Evolutionary conservation across 2,797 vertebrate species (phyloP), one percentile per base, ranked within the genome.

Genomic region (Tolypeutes matacus): DNA sequence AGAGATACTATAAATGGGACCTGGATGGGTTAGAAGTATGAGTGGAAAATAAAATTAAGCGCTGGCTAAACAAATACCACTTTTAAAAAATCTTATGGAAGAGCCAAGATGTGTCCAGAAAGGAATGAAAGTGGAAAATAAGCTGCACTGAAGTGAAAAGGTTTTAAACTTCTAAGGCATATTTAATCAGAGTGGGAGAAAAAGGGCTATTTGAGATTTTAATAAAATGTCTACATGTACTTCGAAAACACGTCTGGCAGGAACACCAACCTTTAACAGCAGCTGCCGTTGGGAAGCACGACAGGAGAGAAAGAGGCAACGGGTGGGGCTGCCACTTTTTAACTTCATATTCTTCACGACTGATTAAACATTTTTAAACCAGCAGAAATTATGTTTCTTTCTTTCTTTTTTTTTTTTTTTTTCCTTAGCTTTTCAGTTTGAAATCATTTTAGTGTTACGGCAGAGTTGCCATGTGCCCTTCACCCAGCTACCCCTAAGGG

Each of bases 1-100:
- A 95, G 0, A 97, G 96, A 97, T 98, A 98, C 97, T 97, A 97
- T 95, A 97, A 98, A 97, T 70, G 81, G 96, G 96, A 82, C 97
- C 89, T 73, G 77, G 97, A 96, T 83, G 97, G 96, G 89, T 78
- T 95, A 96, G 97, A 97, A 97, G 96, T 60, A 49, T 51, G 95
- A 97, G 90, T 76, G 97, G 95, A 96, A 97, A 98, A 97, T 96
- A 97, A 97, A 96, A 97, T 90, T 73, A 90, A 93, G 85, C 25
- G 0, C 85, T 14, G 65, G 89, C 89, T 96, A 86, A 94, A 86
- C 85, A 97, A 95, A 97, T 6, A 46, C 49, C 46, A 4, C 94
- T 93, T 72, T 72, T 72, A 92, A 23, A 56, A 64, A 75, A 69
- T 86, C 92, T 94, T 85, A 67, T 0, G 10, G 84, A 95, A 88